Conservation (phyloP, 2,113 vertebrate species). For the Okapia johnstoni region DNA sequence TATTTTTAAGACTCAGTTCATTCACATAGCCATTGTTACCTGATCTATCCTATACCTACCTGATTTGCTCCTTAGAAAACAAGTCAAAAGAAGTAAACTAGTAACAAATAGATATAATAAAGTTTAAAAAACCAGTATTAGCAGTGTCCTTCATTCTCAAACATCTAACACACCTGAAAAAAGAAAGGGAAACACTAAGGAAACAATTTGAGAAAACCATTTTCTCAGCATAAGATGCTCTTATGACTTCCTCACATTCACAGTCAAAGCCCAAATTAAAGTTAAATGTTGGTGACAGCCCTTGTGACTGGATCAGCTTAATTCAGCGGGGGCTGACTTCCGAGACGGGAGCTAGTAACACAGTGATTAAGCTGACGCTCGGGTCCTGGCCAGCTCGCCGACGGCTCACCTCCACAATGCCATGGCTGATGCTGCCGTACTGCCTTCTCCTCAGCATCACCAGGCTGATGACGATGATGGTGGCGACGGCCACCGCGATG, state of each 20-base stretch:
- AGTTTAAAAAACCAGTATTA: neutral
- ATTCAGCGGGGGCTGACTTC: neutral
- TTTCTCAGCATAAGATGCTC: neutral
- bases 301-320: neutral
- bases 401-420: slow-evolving; percentile 94
- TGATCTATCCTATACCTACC: neutral
- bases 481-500: slow-evolving; percentile 95
- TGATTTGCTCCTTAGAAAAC: neutral
- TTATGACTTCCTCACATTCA: neutral
- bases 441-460: slow-evolving; percentile 97
- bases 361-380: fast-evolving
- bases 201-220: neutral
- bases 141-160: neutral
- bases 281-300: neutral
- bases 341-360: neutral
- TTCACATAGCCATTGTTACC: neutral
- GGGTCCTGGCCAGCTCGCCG: fast-evolving
- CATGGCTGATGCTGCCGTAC: slow-evolving; percentile 98
- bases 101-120: neutral
- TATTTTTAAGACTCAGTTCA: neutral
- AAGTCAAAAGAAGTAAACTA: neutral
- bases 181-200: neutral
- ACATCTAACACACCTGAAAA: neutral
- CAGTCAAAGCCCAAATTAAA: neutral
- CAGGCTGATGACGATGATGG: slow-evolving; percentile 96